Base-by-base conservation (phyloP, 2,888 invertebrate species). In the Ramazzottius varieornatus region DNA sequence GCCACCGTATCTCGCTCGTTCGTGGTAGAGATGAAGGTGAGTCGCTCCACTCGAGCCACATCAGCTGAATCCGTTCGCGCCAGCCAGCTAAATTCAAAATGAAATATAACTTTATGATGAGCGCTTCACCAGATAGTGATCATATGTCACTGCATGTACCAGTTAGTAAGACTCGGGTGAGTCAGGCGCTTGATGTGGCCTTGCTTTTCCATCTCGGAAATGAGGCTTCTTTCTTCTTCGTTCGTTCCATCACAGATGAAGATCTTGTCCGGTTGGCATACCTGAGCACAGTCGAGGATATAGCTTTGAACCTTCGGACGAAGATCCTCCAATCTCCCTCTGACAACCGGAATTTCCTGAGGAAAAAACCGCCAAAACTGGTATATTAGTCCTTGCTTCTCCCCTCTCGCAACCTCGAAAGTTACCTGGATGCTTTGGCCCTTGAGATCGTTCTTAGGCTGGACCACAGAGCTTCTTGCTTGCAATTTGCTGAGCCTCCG, bases 51-150 rank as follows among this genome's bases (percentile, higher is more conserved):
- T 65, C 98, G 83, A 0, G 98, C 96, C 2, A 98, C 98, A 78
- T 98, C 98, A 0, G 86, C 86, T 0, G 96, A 96, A 77, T 98
- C 93, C 0, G 98, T 98, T 71, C 86, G 83, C 1, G 92, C 86
- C 72, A 94, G 79, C 88, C 89, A 94, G 75, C 92, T 88, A 73
- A 34, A 74, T 69, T 67, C 65, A 67, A 64, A 8, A n/a, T n/a
- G n/a, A n/a, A n/a, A n/a, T n/a, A n/a, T n/a, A n/a, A n/a, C n/a
- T n/a, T n/a, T n/a, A n/a, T n/a, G n/a, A n/a, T n/a, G n/a, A n/a
- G n/a, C n/a, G n/a, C n/a, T n/a, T n/a, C n/a, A n/a, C n/a, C n/a
- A n/a, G n/a, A n/a, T n/a, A n/a, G n/a, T n/a, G n/a, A n/a, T n/a
- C n/a, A n/a, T n/a, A n/a, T n/a, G n/a, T n/a, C n/a, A n/a, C n/a